phyloP scores from a whole-genome alignment of 1,140 invertebrate genomes.

The Riptortus pedestris region DNA sequence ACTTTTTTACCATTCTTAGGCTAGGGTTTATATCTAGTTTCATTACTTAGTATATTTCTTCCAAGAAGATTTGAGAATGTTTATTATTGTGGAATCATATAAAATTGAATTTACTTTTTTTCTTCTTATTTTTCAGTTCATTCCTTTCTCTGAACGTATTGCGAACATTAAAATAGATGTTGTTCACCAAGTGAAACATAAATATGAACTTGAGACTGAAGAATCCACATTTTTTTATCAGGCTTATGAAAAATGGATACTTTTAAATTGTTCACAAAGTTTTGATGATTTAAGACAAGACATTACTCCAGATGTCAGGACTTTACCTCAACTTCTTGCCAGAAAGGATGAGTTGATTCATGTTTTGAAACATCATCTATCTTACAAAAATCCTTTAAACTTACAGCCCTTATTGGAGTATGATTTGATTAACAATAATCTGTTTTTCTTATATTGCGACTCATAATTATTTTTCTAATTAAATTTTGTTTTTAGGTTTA shows the following conservation, averaged over 20 bases:
- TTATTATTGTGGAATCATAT: too few species aligned
- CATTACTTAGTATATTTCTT: too few species aligned
- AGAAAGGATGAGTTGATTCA: constrained; percentile 65
- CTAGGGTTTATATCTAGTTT: too few species aligned
- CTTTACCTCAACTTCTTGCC: constrained; percentile 65
- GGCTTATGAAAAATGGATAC: constrained; percentile 75
- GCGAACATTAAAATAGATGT: constrained; percentile 70
- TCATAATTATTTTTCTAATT: constrained; percentile 40
- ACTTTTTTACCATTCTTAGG: too few species aligned
- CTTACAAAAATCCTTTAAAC: constrained; percentile 55
- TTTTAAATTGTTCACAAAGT: constrained; percentile 70
- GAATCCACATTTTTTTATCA: constrained; percentile 53
- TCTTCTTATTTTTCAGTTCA: constrained; percentile 54
- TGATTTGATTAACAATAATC: constrained; percentile 37
- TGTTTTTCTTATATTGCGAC: background rate
- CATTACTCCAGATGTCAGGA: constrained; percentile 54
- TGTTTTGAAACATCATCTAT: constrained; percentile 57
- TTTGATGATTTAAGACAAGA: constrained; percentile 64
- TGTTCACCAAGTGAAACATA: constrained; percentile 62
- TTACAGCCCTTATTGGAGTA: constrained; percentile 73
- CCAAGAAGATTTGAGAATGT: too few species aligned
- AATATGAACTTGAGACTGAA: constrained; percentile 52
- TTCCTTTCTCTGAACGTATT: constrained; percentile 73
- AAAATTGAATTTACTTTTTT: too few species aligned
- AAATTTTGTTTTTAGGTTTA: constrained; percentile 49